Base-by-base conservation (phyloP, 2,797 vertebrate genomes). In the Otolemur crassicaudatus region DNA sequence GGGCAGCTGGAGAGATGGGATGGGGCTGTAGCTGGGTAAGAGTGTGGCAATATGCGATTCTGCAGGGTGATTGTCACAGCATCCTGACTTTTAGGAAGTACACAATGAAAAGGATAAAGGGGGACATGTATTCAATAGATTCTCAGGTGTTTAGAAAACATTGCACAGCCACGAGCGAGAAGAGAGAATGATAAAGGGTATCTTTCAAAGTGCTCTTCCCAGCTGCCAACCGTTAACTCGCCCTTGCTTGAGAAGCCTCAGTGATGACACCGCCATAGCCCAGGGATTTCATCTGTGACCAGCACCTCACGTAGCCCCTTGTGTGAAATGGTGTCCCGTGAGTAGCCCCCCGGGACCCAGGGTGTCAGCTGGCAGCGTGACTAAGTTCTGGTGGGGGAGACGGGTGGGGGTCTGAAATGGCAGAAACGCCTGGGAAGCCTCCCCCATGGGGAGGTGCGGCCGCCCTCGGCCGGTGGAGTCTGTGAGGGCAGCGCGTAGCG, bases 161-260 rank as follows among this genome's bases (percentile, higher is more conserved):
- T 9, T 4, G 29, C 7, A 10, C 19, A 29, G 40, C 13, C 25
- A 17, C 29, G 40, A 75, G 25, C 7, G 12, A 75, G 72, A 3
- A 16, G 25, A 17, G 40, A 70, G 67, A 70, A 37, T 22, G 67
- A 70, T 11, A 70, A 70, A 70, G 3, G n/a, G 2, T 20, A 22
- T 29, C 46, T 65, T 67, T 16, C 27, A 19, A 29, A 75, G 72
- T 6, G 14, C 72, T 46, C 14, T 75, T 9, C 14, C 25, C 4
- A 8, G 72, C 46, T 5, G 43, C 40, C 29, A 25, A 23, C 25
- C 4, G 3, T 1, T 20, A 37, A 34, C 19, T 0, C 9, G 8
- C 17, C 2, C 19, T 20, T n/a, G 3, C 20, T 4, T 22, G 67
- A 11, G 67, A 37, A 16, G 67, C 8, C 37, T 27, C 61, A 11